phyloP scores from a whole-genome alignment of 2,113 vertebrate genomes.

The Pitta sordida region DNA sequence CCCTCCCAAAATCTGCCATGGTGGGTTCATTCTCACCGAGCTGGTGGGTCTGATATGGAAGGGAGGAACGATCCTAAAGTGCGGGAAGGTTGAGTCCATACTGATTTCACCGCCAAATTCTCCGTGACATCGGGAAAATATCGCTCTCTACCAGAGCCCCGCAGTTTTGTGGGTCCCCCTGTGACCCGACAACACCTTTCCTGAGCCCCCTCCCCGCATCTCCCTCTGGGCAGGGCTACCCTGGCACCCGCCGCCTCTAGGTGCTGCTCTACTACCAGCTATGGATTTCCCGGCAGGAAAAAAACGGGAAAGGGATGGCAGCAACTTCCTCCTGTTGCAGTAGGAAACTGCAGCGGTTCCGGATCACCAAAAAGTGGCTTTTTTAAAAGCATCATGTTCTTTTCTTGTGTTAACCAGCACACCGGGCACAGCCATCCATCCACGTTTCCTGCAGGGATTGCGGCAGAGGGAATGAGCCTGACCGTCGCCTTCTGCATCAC shows the following conservation, averaged over 20 bases:
- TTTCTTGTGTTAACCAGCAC: background rate
- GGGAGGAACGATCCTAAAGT: fast-evolving
- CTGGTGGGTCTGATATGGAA: background rate
- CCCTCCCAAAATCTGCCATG: background rate
- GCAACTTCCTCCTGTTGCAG: background rate
- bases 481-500: fast-evolving
- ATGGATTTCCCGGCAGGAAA: background rate
- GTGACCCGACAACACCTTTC: background rate
- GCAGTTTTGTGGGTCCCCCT: background rate
- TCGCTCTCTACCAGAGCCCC: background rate
- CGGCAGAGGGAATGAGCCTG: background rate
- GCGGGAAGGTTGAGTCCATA: fast-evolving
- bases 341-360: background rate
- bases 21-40: background rate
- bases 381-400: background rate
- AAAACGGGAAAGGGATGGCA: background rate
- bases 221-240: background rate
- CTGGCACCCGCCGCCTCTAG: slow-evolving; percentile 24
- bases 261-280: slow-evolving; percentile 51
- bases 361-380: background rate
- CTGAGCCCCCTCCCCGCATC: background rate
- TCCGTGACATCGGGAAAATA: background rate
- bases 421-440: background rate
- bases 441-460: background rate
- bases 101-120: background rate